These are phyloP conservation scores for Xestia c-nigrum DNA, from an alignment of 2,888 invertebrate species.

Conservation along the genomic window DNA sequence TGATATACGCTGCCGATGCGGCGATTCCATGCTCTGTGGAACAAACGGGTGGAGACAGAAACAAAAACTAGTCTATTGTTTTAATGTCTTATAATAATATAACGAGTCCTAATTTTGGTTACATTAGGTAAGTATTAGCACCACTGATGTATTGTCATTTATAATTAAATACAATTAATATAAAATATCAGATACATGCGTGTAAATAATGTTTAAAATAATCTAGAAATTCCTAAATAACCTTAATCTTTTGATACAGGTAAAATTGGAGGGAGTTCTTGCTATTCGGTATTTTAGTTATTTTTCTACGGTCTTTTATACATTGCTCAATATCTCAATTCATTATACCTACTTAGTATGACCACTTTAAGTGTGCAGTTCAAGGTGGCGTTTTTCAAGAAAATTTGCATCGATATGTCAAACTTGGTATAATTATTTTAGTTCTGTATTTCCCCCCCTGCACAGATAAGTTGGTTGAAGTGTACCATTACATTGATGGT, in stretches of 20 bases:
- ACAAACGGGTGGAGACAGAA: not conserved
- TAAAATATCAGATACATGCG: slow-evolving; percentile 66
- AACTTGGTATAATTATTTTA: no score
- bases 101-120: slow-evolving; percentile 57
- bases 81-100: slow-evolving; percentile 3
- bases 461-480: no score
- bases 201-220: slow-evolving; percentile 62
- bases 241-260: slow-evolving; percentile 43
- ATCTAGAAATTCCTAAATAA: slow-evolving; percentile 40
- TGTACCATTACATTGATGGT: not conserved
- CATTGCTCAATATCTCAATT: not conserved
- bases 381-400: no score
- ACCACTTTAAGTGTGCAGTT: no score
- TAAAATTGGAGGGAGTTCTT: slow-evolving; percentile 39
- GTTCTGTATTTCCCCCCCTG: no score
- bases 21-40: not conserved
- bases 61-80: slow-evolving; percentile 6
- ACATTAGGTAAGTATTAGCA: slow-evolving; percentile 69
- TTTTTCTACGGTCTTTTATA: not conserved
- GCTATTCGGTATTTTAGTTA: not conserved
- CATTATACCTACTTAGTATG: not conserved
- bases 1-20: not conserved
- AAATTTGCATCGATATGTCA: no score
- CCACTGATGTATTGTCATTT: slow-evolving; percentile 62
- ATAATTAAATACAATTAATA: slow-evolving; percentile 45